Base-by-base conservation (phyloP, 2,888 invertebrate species). In the Baronia brevicornis region DNA sequence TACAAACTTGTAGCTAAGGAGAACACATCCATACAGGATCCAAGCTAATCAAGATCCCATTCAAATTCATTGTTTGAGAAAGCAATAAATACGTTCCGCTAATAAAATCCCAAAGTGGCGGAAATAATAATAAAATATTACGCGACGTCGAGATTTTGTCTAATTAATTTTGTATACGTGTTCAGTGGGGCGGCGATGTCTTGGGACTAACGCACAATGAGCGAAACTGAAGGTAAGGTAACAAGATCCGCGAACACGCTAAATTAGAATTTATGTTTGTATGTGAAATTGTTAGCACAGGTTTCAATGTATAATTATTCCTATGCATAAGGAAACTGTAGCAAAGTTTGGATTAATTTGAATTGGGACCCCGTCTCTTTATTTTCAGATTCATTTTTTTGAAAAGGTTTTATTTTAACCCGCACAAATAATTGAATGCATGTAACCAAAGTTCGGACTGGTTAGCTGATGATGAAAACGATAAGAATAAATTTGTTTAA, bases 231-330 rank as follows among this genome's bases (percentile, higher is more conserved):
- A 73, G 56, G 70, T 56, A 56, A 61, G 60, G 79, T 69, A 80
- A 80, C 78, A 65, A 66, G 84, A 84, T 78, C 69, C 78, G 58
- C 61, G 65, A 66, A 66, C 70, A 64, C 56, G 70, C 66, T 69
- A 84, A 84, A 84, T 84, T 79, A 78, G 73, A 82, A 84, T 84
- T 82, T 84, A 84, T 82, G 80, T 82, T 78, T 82, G 79, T 78
- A 72, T 77, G 75, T 78, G 72, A 82, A 78, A 77, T 79, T 82
- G 70, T 77, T 73, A 68, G 68, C 72, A 70, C 70, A 67, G 60
- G 67, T 74, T 79, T 71, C 71, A 60, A 66, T 72, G 41, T 44
- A 26, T 30, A 30, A 20, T 25, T 35, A 29, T 29, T 27, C 28
- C 33, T 28, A 29, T 48, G 46, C 24, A 29, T 14, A 14, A 17